Conservation (phyloP, 2,797 vertebrate species). For the Pantherophis vulpinus region DNA sequence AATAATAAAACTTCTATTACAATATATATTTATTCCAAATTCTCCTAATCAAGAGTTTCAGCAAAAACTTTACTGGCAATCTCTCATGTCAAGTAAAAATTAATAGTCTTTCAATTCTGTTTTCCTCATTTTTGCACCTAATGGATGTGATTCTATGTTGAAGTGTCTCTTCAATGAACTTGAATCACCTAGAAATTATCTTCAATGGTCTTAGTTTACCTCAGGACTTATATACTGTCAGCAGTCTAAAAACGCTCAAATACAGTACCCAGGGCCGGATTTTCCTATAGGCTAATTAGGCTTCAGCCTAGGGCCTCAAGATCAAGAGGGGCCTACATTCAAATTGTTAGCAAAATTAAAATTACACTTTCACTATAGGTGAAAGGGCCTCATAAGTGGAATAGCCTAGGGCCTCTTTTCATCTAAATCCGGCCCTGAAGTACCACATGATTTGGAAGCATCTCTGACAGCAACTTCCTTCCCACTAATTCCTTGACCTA, state of each 20-base stretch:
- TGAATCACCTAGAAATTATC: background rate
- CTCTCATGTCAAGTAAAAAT: background rate
- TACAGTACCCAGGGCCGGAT: no score
- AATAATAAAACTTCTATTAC: background rate
- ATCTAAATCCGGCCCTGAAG: no score
- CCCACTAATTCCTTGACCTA: background rate
- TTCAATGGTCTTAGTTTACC: background rate
- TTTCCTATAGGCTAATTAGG: no score
- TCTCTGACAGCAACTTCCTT: background rate
- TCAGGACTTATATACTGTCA: background rate
- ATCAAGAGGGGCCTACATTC: no score
- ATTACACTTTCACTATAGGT: no score
- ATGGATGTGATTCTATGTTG: background rate
- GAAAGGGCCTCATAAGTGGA: no score
- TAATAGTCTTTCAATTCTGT: background rate
- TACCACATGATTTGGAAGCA: background rate
- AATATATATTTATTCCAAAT: background rate
- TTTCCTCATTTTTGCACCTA: background rate
- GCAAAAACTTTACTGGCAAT: background rate
- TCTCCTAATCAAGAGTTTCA: background rate
- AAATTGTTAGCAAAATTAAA: no score
- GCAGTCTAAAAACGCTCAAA: background rate
- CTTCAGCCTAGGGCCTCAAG: no score
- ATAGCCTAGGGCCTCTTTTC: no score
- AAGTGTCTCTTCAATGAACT: background rate